phyloP scores from a whole-genome alignment of 2,797 vertebrate genomes.

The Gymnodraco acuticeps region DNA sequence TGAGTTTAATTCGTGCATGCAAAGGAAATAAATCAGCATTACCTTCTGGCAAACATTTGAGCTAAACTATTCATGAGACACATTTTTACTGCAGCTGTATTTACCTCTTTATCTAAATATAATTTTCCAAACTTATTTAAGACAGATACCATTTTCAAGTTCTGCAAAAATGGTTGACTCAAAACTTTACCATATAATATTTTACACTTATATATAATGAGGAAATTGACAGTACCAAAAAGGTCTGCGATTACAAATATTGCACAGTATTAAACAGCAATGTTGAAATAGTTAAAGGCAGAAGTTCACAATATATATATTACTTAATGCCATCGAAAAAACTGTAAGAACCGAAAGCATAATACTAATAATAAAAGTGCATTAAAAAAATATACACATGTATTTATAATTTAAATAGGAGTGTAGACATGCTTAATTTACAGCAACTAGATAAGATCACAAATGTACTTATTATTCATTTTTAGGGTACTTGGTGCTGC shows the following conservation, averaged over 20 bases:
- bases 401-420: neutral
- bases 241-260: neutral
- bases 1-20: neutral
- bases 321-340: neutral
- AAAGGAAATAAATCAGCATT: conserved; percentile 13
- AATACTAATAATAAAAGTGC: neutral
- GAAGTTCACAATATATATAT: neutral
- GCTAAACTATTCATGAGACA: conserved; percentile 2
- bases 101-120: conserved; percentile 7
- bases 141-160: neutral
- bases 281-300: neutral
- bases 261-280: neutral
- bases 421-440: neutral
- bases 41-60: neutral
- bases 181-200: neutral
- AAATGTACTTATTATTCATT: neutral
- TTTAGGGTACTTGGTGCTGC: neutral
- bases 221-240: neutral
- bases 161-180: neutral
- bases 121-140: neutral
- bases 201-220: neutral
- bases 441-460: neutral
- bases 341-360: neutral
- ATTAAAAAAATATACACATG: neutral
- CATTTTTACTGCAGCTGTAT: conserved; percentile 10